phyloP scores from a whole-genome alignment of 1,140 invertebrate species.

The Drosophila eugracilis region DNA sequence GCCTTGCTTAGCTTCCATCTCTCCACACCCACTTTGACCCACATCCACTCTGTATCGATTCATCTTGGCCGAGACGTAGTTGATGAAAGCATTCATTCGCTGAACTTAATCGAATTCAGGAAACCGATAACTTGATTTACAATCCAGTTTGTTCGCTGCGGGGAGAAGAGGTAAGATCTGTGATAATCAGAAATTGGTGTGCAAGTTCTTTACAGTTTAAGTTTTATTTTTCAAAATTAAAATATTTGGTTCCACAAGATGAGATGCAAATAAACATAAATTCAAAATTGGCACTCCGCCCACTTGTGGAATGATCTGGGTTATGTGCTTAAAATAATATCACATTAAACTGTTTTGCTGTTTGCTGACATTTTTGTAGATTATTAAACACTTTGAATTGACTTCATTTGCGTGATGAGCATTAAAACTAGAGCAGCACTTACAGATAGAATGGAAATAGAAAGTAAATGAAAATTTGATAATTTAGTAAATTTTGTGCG shows the following conservation, averaged over 20 bases:
- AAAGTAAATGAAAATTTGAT: conserved; percentile 3
- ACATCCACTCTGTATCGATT: conserved; percentile 51
- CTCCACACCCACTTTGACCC: conserved; percentile 22
- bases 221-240: conserved; percentile 57
- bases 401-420: conserved; percentile 29
- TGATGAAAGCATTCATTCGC: conserved; percentile 2
- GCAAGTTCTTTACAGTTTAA: conserved; percentile 15
- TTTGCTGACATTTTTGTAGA: conserved; percentile 19
- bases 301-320: conserved; percentile 16
- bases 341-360: conserved; percentile 77
- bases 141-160: conserved; percentile 33
- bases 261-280: conserved; percentile 36
- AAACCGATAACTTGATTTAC: neutral
- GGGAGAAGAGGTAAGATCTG: conserved; percentile 16
- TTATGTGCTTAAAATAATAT: conserved; percentile 81
- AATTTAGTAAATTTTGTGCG: neutral
- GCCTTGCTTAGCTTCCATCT: conserved; percentile 21
- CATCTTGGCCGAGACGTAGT: conserved; percentile 12
- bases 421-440: conserved; percentile 31
- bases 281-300: neutral
- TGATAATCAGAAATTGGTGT: neutral
- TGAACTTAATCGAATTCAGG: neutral
- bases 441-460: conserved; percentile 38
- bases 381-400: conserved; percentile 55
- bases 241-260: conserved; percentile 36